Evolutionary conservation across 2,797 vertebrate species (phyloP), one percentile per base, ranked within the genome.

Genomic region (Pelobates cultripes): DNA sequence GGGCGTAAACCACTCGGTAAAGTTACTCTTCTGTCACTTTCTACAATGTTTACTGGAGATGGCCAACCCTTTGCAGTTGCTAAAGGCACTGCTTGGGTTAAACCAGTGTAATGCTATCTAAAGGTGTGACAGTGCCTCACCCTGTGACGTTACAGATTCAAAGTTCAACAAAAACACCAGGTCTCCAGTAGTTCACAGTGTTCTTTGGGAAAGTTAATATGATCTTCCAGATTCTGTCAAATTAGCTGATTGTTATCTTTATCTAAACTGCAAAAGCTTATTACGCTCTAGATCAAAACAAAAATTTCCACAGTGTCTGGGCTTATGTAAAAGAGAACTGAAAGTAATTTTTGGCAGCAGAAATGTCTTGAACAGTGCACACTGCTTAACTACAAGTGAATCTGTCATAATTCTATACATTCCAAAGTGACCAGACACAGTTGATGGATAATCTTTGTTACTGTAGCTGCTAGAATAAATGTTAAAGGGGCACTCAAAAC

Each of bases 81-180:
- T 66, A 15, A n/a, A 10, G 68, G 81, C 43, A 43, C 10, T 9
- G 43, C 53, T 63, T 45, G 64, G 42, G 61, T 78, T 78, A 78
- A 10, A 28, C 28, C 17, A 15, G 10, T 43, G 40, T 55, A 68
- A 60, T 60, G 42, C 4, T 44, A 51, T 13, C 14, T 1, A 4
- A 42, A 44, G 75, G 64, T 51, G 57, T 83, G 81, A 45, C 64
- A 51, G 28, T 17, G 63, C 81, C 75, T 70, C 47, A 8, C 75
- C 81, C 76, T 78, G 71, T 83, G 73, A 83, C 70, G 81, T 78
- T 69, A 53, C 53, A 76, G 73, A 81, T 42, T 51, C 81, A 82
- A 73, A 83, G 81, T 83, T 74, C 75, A 83, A 14, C 57, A 74
- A 78, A 78, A 78, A 78, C 40, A 51, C 63, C 70, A 43, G 44